Evolutionary conservation across 2,888 invertebrate genomes (phyloP), one percentile per base, ranked within the genome.

Genomic region (Amphiduros pacificus): DNA sequence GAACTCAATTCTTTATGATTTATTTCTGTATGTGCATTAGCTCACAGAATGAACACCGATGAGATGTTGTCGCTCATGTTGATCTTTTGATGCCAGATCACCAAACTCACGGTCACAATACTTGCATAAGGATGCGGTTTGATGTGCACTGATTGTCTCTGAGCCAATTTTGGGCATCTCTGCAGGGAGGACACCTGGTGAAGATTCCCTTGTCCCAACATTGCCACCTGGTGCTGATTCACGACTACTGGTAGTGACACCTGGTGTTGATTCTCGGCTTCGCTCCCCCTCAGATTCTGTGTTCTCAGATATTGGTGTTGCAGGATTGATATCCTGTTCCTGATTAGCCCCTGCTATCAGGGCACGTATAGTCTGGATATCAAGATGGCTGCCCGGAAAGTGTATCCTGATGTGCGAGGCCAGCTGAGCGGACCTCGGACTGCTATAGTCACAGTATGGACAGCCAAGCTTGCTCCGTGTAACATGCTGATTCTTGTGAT

Each of bases 381-480:
- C 51, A 11, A 51, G 51, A 4, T 28, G 49, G 4, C 14, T 24
- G 17, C 73, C 69, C 1, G 76, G 76, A 53, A 77, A 76, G 66
- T 78, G 77, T 26, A 75, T 62, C 29, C 73, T 70, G 11, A 74
- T 64, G 64, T 78, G 78, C 24, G 66, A 60, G 14, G 69, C 52
- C 27, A 77, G 62, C 36, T 69, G 65, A 4, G 71, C 65, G 24
- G 73, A 71, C 17, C 67, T 62, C 0, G 57, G 28, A 58, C 73
- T 73, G 57, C 73, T 73, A 65, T 66, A 77, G 60, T 76, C 74
- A 66, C 78, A 78, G 65, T 71, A 77, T 48, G 74, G 74, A 64
- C 77, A 78, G 1, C 55, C 60, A 17, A 69, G 61, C 41, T 71
- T 71, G 41, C 66, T 68, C 6, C 62, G 64, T 4, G 67, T 62